phyloP scores from a whole-genome alignment of 2,888 invertebrate species.

The Drosophila leonis region DNA sequence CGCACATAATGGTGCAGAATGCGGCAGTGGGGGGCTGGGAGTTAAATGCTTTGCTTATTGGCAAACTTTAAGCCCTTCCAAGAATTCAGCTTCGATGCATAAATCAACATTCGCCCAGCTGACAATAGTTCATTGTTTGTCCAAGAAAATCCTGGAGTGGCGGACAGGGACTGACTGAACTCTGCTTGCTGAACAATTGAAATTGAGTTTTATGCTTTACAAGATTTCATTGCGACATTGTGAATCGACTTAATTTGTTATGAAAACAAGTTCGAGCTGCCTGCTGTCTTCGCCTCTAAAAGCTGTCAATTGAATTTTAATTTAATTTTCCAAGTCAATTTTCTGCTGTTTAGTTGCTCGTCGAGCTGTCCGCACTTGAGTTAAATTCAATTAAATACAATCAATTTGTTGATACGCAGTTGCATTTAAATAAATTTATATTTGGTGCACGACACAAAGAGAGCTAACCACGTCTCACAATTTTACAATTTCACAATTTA shows the following conservation, averaged over 20 bases:
- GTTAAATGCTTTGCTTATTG: conserved; percentile 56
- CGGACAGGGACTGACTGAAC: not conserved
- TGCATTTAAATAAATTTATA: conserved; percentile 73
- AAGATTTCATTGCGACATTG: conserved; percentile 74
- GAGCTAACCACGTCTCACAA: conserved; percentile 28
- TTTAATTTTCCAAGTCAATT: conserved; percentile 75
- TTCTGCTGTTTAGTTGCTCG: conserved; percentile 12
- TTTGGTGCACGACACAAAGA: conserved; percentile 36
- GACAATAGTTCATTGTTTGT: conserved; percentile 63
- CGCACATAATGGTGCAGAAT: conserved; percentile 31
- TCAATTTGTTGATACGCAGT: conserved; percentile 80
- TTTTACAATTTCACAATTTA: conserved; percentile 50
- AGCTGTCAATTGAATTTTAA: conserved; percentile 72
- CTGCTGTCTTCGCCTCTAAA: conserved; percentile 10
- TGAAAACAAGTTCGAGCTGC: conserved; percentile 36
- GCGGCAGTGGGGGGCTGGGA: not conserved
- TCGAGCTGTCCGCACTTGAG: conserved; percentile 45
- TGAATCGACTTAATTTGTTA: conserved; percentile 55
- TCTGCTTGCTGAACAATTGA: conserved; percentile 28
- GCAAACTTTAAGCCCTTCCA: conserved; percentile 53
- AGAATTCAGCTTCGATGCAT: conserved; percentile 67
- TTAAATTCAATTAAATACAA: conserved; percentile 78
- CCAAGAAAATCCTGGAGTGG: conserved; percentile 59
- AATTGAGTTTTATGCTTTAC: conserved; percentile 71
- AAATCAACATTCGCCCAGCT: conserved; percentile 64